Evolutionary conservation across 2,113 vertebrate genomes (phyloP).

Genomic region (Mastomys natalensis): DNA sequence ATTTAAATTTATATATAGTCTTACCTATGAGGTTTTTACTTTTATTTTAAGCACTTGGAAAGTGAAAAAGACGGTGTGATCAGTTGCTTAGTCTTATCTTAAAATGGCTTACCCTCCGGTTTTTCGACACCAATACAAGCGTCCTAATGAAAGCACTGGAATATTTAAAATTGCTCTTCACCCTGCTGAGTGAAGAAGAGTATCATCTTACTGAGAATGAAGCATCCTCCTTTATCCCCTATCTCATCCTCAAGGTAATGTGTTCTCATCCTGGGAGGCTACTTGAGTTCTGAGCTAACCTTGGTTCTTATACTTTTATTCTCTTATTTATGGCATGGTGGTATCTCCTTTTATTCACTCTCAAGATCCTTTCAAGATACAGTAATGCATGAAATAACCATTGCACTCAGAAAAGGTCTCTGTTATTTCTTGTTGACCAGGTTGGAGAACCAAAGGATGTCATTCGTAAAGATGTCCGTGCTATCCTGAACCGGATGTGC

Average conservation of each 20-base stretch:
- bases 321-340: background rate
- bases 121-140: conserved; percentile 99
- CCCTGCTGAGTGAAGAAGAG: conserved; percentile 92
- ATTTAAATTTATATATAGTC: conserved; percentile 29
- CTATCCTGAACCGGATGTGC: conserved; percentile 95
- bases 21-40: conserved; percentile 40
- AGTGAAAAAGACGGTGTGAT: conserved; percentile 95
- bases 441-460: conserved; percentile 98
- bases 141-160: conserved; percentile 98
- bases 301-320: background rate
- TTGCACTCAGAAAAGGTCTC: background rate
- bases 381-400: background rate
- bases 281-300: background rate
- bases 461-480: conserved; percentile 96
- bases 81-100: conserved; percentile 95
- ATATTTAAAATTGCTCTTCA: conserved; percentile 96
- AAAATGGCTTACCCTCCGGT: conserved; percentile 97
- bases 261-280: background rate
- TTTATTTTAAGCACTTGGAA: conserved; percentile 92
- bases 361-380: background rate
- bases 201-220: conserved; percentile 98
- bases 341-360: background rate
- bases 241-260: conserved; percentile 95
- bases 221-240: conserved; percentile 96
- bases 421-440: conserved; percentile 81